phyloP scores from a whole-genome alignment of 2,797 vertebrate genomes.

The Gallinago stenura region DNA sequence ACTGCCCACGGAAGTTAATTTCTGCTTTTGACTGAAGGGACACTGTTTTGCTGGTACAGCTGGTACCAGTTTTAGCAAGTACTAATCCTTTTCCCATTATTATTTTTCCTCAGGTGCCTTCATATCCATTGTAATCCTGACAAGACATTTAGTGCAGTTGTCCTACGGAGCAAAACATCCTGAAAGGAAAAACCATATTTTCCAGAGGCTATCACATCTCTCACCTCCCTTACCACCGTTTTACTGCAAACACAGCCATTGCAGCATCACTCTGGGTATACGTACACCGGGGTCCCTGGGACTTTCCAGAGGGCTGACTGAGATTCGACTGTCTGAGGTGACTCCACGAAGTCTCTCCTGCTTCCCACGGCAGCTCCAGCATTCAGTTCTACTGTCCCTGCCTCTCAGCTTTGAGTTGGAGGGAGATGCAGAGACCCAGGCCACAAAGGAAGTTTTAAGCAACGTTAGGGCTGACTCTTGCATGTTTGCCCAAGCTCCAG shows the following conservation, averaged over 20 bases:
- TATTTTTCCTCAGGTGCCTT: neutral
- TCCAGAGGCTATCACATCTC: neutral
- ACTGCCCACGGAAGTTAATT: neutral
- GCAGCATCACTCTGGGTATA: neutral
- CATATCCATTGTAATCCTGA: neutral
- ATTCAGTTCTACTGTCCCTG: neutral
- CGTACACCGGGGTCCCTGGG: accelerated
- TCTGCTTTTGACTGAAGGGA: neutral
- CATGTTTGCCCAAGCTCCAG: neutral
- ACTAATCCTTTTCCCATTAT: neutral
- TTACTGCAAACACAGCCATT: accelerated
- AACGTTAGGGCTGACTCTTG: neutral
- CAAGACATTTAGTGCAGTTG: neutral
- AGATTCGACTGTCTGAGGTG: accelerated
- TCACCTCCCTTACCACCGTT: neutral
- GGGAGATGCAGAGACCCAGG: accelerated
- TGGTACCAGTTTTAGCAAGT: neutral
- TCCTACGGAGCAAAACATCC: neutral
- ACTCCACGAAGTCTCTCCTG: neutral
- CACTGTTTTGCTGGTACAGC: neutral
- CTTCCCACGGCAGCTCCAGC: neutral
- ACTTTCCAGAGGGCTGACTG: neutral
- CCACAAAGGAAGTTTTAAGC: neutral
- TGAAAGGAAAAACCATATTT: neutral
- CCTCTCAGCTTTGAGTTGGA: neutral